Evolutionary conservation across 2,113 vertebrate genomes (phyloP).

Genomic region (Aspidoscelis tigris): DNA sequence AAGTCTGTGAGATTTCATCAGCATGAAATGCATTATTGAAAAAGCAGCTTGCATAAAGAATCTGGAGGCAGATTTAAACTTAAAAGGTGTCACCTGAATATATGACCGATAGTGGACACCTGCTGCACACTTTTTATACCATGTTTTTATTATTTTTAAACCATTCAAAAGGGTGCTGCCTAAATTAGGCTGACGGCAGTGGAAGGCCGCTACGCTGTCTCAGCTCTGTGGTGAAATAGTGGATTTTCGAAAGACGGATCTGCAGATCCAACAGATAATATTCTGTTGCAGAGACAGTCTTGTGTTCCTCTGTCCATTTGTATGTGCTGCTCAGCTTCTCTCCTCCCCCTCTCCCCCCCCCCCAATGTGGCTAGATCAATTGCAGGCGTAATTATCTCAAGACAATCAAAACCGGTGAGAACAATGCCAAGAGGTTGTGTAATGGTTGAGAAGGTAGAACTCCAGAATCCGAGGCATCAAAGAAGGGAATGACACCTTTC

Average conservation of each 20-base stretch:
- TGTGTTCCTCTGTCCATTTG: slow-evolving; percentile 49
- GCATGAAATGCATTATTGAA: slow-evolving; percentile 5
- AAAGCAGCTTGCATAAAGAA: slow-evolving; percentile 28
- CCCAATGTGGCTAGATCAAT: slow-evolving; percentile 32
- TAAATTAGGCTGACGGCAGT: slow-evolving; percentile 69
- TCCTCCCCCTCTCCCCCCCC: slow-evolving; percentile 32
- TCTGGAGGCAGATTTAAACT: slow-evolving; percentile 49
- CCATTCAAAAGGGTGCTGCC: slow-evolving; percentile 60
- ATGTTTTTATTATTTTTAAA: slow-evolving; percentile 39
- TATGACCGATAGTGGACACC: background rate
- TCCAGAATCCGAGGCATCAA: background rate
- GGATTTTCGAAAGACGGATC: slow-evolving; percentile 37
- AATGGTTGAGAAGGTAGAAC: slow-evolving; percentile 27
- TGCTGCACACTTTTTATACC: slow-evolving; percentile 38
- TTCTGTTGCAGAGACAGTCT: slow-evolving; percentile 29
- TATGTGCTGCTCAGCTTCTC: slow-evolving; percentile 60
- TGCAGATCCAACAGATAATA: background rate
- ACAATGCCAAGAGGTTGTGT: background rate
- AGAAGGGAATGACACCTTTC: background rate
- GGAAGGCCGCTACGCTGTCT: slow-evolving; percentile 61
- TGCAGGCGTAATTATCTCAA: slow-evolving; percentile 53
- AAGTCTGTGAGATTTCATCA: slow-evolving; percentile 53
- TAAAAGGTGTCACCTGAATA: slow-evolving; percentile 35
- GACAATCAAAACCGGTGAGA: slow-evolving; percentile 45
- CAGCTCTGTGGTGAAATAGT: slow-evolving; percentile 50